Percentiles rank a stretch among this genome's conserved stretches.
Evolutionary conservation across 92 coral and sea anemone genomes (phyloP).

Genomic region (Parazoanthus swiftii): DNA sequence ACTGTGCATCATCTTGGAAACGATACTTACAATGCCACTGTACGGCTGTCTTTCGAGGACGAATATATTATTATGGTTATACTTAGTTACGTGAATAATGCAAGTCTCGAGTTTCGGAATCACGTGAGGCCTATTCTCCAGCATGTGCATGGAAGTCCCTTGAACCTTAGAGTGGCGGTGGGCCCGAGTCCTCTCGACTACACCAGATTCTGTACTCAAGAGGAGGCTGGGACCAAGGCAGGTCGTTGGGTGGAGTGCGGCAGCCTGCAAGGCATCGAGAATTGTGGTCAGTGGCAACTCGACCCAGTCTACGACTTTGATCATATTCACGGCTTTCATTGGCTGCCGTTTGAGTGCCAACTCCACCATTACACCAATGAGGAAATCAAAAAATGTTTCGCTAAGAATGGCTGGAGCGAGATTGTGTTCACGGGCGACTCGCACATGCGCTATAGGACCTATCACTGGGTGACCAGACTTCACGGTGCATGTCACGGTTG

Average conservation of each 20-base stretch:
- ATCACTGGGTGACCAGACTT: slow-evolving; percentile 96
- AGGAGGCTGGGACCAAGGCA: slow-evolving; percentile 88
- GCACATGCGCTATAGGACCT: slow-evolving; percentile 94
- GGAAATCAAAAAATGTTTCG: slow-evolving; percentile 94
- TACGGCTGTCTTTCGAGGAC: slow-evolving; percentile 75
- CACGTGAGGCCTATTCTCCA: slow-evolving; percentile 77
- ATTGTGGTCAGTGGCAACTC: slow-evolving; percentile 84
- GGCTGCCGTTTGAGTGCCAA: slow-evolving; percentile 93
- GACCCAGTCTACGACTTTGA: slow-evolving; percentile 84
- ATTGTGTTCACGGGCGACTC: slow-evolving; percentile 99
- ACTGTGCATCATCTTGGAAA: slow-evolving; percentile 69
- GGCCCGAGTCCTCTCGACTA: slow-evolving; percentile 66
- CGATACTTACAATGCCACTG: slow-evolving; percentile 72
- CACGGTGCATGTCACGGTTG: slow-evolving; percentile 92
- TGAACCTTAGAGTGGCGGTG: slow-evolving; percentile 68
- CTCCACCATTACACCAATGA: slow-evolving; percentile 87
- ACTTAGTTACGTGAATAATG: slow-evolving; percentile 77
- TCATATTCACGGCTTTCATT: slow-evolving; percentile 88
- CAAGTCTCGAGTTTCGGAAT: slow-evolving; percentile 65
- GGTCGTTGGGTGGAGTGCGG: slow-evolving; percentile 99
- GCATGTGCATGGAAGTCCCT: slow-evolving; percentile 82
- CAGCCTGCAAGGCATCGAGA: slow-evolving; percentile 82
- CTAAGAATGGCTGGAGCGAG: slow-evolving; percentile 84
- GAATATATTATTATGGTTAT: slow-evolving; percentile 80
- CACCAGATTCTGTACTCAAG: slow-evolving; percentile 84